Percentiles rank a stretch among this genome's conserved stretches.
Conservation (phyloP, 2,797 vertebrate genomes). For the Alosa sapidissima region DNA sequence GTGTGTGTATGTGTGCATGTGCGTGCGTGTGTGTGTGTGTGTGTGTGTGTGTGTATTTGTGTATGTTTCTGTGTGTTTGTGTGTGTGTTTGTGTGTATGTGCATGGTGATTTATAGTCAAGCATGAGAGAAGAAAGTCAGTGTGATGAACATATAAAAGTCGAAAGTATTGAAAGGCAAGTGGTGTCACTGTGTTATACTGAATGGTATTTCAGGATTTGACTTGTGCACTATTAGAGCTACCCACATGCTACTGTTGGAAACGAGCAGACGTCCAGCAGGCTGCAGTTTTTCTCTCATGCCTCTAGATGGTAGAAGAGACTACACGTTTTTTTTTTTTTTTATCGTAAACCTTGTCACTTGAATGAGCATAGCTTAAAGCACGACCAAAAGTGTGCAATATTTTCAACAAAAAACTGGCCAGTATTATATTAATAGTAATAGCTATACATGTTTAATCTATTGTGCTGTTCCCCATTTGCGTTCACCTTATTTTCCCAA, state of each 20-base stretch:
- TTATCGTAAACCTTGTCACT: background rate
- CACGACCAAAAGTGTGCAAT: background rate
- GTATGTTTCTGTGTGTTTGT: background rate
- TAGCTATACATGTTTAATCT: background rate
- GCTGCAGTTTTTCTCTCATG: background rate
- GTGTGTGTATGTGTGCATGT: background rate
- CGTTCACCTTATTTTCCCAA: background rate
- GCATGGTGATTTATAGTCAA: background rate
- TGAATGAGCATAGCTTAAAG: background rate
- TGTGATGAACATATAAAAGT: background rate
- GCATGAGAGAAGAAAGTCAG: background rate
- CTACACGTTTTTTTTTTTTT: too few relatives aligned
- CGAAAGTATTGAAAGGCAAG: background rate
- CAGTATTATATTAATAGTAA: background rate
- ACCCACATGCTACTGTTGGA: background rate
- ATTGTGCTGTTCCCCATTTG: background rate
- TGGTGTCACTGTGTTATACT: background rate
- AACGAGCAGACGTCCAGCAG: background rate
- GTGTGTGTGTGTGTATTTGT: background rate
- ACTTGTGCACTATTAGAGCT: background rate
- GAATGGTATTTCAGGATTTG: background rate
- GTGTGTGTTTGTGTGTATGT: background rate
- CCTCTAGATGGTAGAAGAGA: slow-evolving; percentile 14
- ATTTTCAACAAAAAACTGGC: background rate
- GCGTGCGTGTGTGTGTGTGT: background rate